These are phyloP conservation scores for Drosophila parthenogenetica DNA, from an alignment of 2,888 invertebrate species.

Conservation along the genomic window DNA sequence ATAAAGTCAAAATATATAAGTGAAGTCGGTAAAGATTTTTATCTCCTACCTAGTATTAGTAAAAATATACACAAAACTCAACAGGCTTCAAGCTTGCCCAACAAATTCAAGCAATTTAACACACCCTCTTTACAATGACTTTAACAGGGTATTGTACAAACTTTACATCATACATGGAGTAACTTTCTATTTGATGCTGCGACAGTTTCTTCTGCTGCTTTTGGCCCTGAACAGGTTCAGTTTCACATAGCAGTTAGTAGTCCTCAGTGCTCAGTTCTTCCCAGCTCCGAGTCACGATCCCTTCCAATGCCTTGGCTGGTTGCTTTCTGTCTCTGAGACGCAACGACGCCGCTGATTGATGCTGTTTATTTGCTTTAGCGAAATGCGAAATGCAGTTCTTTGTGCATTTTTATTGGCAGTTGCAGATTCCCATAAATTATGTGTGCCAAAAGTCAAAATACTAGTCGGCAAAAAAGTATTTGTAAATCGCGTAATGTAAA, in stretches of 20 bases:
- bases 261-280: not conserved
- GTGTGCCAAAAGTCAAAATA: constrained; percentile 54
- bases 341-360: constrained; percentile 43
- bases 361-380: constrained; percentile 50
- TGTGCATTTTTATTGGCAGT: constrained; percentile 34
- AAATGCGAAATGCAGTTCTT: constrained; percentile 39
- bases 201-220: constrained; percentile 39
- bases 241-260: constrained; percentile 10
- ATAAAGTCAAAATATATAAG: no score
- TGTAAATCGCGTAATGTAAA: constrained; percentile 50
- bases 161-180: constrained; percentile 56
- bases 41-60: no score
- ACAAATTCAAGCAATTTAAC: not conserved
- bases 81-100: not conserved
- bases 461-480: constrained; percentile 39
- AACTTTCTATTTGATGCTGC: constrained; percentile 65
- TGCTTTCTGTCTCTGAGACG: constrained; percentile 33
- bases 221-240: constrained; percentile 44
- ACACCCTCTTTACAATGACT: not conserved
- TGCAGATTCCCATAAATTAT: constrained; percentile 45
- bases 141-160: constrained; percentile 20
- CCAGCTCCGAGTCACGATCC: not conserved
- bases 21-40: no score
- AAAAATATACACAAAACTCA: no score
- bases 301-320: constrained; percentile 26